Evolutionary conservation across 2,888 invertebrate species (phyloP), one percentile per base, ranked within the genome.

Genomic region (Phyllotreta cruciferae): DNA sequence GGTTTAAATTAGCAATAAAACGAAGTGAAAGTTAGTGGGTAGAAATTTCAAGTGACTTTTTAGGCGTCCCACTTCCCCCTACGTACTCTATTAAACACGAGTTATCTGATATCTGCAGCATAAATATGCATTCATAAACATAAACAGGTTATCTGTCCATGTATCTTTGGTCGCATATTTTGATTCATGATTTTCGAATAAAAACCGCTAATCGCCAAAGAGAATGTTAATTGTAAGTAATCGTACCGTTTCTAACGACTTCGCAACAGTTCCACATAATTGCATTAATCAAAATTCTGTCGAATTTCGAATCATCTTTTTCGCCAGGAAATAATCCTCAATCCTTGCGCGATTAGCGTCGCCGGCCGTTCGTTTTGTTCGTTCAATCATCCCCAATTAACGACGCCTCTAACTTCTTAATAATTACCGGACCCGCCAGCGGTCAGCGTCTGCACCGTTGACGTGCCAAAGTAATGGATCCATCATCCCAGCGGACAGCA

Each of bases 391-490:
- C 77, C 75, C 77, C 80, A 80, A 80, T 81, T 81, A 81, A 74
- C 72, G 63, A 70, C 66, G 70, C 73, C 73, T 74, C 72, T 77
- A 78, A 79, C 77, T 78, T 79, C 76, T 75, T 78, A 74, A 79
- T 81, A 80, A 81, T 81, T 81, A 80, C 73, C 69, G 66, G 63
- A 56, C 37, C 36, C 38, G 14, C 45, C 56, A 53, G 64, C 70
- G 71, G 67, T 66, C 71, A 67, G 68, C 66, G 69, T 71, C 71
- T 69, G 69, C 1, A 60, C 11, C 62, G 73, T 73, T 81, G 81
- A 81, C 79, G 80, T 77, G 77, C 76, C 78, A 80, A 81, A 81
- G 80, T 81, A 81, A 82, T 81, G 82, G 82, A 82, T 82, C 81
- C 81, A 81, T 82, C 82, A 82, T 82, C 81, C 82, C 80, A 72